Percentiles rank a stretch among this genome's conserved stretches.
Conservation (phyloP, 2,113 vertebrate genomes). For the Romanogobio albipinnatus region DNA sequence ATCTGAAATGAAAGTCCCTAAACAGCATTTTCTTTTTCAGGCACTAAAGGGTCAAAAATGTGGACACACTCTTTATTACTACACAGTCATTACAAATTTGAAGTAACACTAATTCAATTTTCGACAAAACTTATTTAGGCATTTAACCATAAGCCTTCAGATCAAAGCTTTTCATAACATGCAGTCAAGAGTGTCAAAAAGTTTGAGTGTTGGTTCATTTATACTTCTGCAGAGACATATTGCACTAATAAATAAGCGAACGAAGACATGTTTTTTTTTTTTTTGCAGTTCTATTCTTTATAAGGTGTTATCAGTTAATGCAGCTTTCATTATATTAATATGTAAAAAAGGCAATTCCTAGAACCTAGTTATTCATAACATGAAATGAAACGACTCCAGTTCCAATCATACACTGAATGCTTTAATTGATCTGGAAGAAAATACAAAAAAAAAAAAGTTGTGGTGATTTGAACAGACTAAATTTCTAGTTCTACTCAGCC, state of each 20-base stretch:
- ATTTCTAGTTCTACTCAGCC: slow-evolving; percentile 38
- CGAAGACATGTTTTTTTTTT: not conserved
- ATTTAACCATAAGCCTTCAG: not conserved
- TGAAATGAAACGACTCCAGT: slow-evolving; percentile 28
- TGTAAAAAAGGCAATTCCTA: not conserved
- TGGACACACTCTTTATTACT: not conserved
- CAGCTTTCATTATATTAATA: not conserved
- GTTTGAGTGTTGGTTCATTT: not conserved
- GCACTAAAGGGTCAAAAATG: not conserved
- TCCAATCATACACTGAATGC: slow-evolving; percentile 42
- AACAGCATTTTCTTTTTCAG: not conserved
- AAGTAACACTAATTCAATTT: too few relatives aligned
- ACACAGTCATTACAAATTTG: not conserved
- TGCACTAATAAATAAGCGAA: not conserved
- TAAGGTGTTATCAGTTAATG: not conserved
- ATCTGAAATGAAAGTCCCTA: not conserved
- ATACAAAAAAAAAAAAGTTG: slow-evolving; percentile 50
- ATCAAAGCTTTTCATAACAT: not conserved
- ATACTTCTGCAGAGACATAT: not conserved
- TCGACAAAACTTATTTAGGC: not conserved
- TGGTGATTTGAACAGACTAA: slow-evolving; percentile 22
- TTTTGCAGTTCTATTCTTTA: not conserved
- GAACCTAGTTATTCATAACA: not conserved
- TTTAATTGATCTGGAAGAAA: slow-evolving; percentile 55
- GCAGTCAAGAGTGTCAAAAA: not conserved